Evolutionary conservation across 2,113 vertebrate genomes (phyloP), one percentile per base, ranked within the genome.

Genomic region (Rhinichthys klamathensis): DNA sequence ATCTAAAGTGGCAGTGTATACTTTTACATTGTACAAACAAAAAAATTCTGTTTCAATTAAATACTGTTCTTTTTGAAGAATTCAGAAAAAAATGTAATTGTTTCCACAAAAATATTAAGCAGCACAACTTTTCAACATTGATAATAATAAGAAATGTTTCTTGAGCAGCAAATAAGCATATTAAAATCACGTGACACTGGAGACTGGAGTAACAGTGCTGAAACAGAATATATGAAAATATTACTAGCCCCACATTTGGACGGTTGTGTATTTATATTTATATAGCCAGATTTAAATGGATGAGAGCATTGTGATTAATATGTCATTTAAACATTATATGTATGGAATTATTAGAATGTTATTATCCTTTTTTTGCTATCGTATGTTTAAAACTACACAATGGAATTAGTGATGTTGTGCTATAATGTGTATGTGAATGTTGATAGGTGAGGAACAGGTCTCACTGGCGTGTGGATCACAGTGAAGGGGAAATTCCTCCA

Each of bases 401-500:
- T 44, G 15, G 23, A 10, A 16, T 65, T 23, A 21, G 60, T 73
- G 35, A 18, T 69, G 35, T 69, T 72, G 41, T 49, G 35, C 13
- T 78, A 16, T 32, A 2, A 16, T 25, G 16, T 56, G 38, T 56
- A 44, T 63, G 77, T 56, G 23, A 77, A 32, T 84, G 41, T 35
- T 74, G 13, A 89, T 91, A 97, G 97, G 89, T 83, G 80, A 89
- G 82, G 0, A 90, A 87, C 83, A 54, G 30, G 32, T 96, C 96
- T 0, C 27, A 73, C 16, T 98, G 96, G 95, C 93, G 87, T 0
- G 89, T 96, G 82, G 94, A 96, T 80, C 97, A 96, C 84, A 91
- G 58, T 0, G 89, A 94, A 86, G 96, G 96, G 56, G 86, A 89
- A 18, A 87, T 98, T 13, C 92, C 94, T 0, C 91, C 95, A 0